Percentiles rank a stretch among this genome's conserved stretches.
Conservation (phyloP, 2,797 vertebrate species). For the Aotus griseimembra region DNA sequence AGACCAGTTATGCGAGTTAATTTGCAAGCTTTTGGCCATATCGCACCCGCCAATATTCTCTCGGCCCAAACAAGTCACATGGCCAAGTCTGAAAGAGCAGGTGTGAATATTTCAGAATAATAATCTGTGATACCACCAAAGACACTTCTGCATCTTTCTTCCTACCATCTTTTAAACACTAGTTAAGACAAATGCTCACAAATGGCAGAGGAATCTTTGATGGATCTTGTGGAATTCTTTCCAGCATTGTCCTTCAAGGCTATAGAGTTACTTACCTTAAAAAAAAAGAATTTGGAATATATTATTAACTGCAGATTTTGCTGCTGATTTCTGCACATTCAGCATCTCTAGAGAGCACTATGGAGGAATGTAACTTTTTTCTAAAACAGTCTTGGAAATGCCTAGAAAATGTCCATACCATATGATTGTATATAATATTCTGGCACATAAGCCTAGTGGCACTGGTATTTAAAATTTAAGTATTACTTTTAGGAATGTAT, state of each 20-base stretch:
- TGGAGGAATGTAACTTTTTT: background rate
- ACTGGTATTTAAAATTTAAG: background rate
- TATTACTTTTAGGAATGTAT: background rate
- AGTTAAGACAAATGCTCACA: background rate
- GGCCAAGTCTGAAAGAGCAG: background rate
- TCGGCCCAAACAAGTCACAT: background rate
- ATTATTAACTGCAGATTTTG: background rate
- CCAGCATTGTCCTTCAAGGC: background rate
- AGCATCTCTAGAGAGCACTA: background rate
- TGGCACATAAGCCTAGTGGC: background rate
- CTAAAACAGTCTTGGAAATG: background rate
- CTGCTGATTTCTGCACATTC: background rate
- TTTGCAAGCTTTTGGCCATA: background rate
- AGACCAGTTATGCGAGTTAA: background rate
- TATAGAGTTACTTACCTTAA: background rate
- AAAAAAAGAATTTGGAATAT: background rate
- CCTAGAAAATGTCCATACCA: background rate
- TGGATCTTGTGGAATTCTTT: background rate
- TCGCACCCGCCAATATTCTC: background rate
- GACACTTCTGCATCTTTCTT: background rate
- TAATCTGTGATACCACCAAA: background rate
- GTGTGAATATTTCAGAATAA: background rate
- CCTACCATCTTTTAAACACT: background rate
- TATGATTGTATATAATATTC: background rate
- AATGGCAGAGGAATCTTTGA: background rate